phyloP scores from a whole-genome alignment of 2,797 vertebrate genomes.

The Notolabrus celidotus region DNA sequence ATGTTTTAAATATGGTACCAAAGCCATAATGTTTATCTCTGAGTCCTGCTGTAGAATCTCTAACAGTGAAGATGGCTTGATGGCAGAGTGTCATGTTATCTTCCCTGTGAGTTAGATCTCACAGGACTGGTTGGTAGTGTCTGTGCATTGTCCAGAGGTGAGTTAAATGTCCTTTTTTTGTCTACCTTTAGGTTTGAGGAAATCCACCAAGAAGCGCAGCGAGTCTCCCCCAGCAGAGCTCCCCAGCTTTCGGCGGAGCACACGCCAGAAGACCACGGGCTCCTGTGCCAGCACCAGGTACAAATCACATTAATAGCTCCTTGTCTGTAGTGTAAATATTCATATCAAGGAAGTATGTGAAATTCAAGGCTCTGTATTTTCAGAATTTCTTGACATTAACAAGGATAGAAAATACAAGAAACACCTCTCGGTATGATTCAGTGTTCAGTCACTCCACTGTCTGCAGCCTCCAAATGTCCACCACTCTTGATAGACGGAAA shows the following conservation, averaged over 20 bases:
- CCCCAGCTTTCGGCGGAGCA: slow-evolving; percentile 99
- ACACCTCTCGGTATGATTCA: neutral
- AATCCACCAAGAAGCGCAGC: slow-evolving; percentile 99
- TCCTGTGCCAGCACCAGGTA: slow-evolving; percentile 99
- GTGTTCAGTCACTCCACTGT: neutral
- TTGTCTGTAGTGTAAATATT: neutral
- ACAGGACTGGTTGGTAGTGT: neutral
- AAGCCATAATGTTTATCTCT: no score
- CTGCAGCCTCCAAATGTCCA: no score
- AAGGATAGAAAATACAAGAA: neutral
- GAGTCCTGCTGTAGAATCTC: neutral
- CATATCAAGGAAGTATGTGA: neutral
- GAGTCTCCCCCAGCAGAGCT: slow-evolving; percentile 99
- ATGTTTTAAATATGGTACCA: slow-evolving; percentile 9
- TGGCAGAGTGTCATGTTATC: neutral
- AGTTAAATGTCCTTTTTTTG: slow-evolving; percentile 9
- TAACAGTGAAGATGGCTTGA: neutral
- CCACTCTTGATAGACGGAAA: no score
- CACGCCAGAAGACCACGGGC: slow-evolving; percentile 99
- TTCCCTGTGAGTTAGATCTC: neutral
- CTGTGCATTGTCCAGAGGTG: neutral
- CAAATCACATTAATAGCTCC: neutral
- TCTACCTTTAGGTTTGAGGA: slow-evolving; percentile 91
- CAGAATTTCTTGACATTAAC: neutral
- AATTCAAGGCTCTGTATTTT: neutral